These are phyloP conservation scores for Lethocerus indicus DNA, from an alignment of 1,140 invertebrate species.

Conservation along the genomic window DNA sequence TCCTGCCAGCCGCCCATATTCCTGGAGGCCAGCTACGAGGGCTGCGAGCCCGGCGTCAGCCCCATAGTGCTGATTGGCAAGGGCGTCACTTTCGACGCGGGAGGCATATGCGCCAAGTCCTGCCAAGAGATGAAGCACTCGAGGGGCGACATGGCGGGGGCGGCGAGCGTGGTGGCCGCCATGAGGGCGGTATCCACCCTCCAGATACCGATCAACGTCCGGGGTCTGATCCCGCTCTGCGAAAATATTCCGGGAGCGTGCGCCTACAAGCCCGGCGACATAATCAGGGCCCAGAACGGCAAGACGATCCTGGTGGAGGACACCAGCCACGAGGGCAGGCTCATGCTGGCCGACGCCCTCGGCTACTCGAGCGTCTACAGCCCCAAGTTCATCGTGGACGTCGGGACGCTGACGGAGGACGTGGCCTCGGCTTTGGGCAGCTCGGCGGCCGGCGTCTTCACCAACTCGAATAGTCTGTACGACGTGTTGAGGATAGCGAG, in stretches of 20 bases:
- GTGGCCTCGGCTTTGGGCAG: constrained; percentile 34
- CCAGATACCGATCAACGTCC: constrained; percentile 35
- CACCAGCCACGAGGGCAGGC: constrained; percentile 46
- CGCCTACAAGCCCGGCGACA: constrained; percentile 43
- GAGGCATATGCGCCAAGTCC: constrained; percentile 41
- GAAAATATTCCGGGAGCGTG: constrained; percentile 43
- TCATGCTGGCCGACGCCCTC: constrained; percentile 44
- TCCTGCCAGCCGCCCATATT: constrained; percentile 41
- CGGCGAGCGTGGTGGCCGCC: constrained; percentile 36
- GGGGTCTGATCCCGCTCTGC: constrained; percentile 33
- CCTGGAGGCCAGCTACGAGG: constrained; percentile 35
- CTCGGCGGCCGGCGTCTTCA: constrained; percentile 35
- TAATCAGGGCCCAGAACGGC: constrained; percentile 41
- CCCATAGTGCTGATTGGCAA: constrained; percentile 29
- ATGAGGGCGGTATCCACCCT: constrained; percentile 32
- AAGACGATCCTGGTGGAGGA: constrained; percentile 46
- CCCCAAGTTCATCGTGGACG: constrained; percentile 37
- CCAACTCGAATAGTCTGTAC: constrained; percentile 32
- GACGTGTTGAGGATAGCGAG: constrained; percentile 31
- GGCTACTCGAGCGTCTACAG: constrained; percentile 39
- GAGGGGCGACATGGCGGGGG: constrained; percentile 49
- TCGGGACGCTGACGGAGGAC: constrained; percentile 42
- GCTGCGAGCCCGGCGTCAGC: constrained; percentile 25
- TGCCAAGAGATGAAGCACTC: constrained; percentile 36
- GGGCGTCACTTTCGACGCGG: constrained; percentile 48